Evolutionary conservation across 1,140 invertebrate species (phyloP).

Genomic region (Sinonovacula constricta): DNA sequence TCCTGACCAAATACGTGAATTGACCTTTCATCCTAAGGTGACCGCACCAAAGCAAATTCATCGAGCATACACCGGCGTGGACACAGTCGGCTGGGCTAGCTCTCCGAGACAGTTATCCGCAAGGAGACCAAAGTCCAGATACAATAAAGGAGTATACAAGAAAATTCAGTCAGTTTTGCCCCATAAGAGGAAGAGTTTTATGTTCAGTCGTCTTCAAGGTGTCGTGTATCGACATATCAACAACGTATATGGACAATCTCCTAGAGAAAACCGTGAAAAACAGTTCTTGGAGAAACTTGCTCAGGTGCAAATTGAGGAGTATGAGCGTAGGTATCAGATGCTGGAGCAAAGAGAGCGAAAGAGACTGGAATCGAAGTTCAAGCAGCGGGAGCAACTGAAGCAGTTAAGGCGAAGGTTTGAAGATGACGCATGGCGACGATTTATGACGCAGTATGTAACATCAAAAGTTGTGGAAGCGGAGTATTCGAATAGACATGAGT

Average conservation of each 20-base stretch:
- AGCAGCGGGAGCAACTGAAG: conserved; percentile 61
- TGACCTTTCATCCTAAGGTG: conserved; percentile 47
- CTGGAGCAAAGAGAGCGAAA: conserved; percentile 44
- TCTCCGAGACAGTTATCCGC: not conserved
- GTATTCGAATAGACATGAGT: conserved; percentile 54
- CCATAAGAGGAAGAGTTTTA: conserved; percentile 26
- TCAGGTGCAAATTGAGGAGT: conserved; percentile 53
- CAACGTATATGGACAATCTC: conserved; percentile 55
- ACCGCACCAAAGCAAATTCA: conserved; percentile 34
- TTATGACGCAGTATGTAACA: conserved; percentile 69
- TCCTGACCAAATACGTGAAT: conserved; percentile 46
- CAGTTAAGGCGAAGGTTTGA: conserved; percentile 61
- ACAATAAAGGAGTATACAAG: conserved; percentile 29
- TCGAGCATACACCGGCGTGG: conserved; percentile 43
- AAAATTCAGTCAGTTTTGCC: conserved; percentile 12
- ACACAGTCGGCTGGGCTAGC: conserved; percentile 9
- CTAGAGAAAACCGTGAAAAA: conserved; percentile 54
- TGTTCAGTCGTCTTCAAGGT: conserved; percentile 51
- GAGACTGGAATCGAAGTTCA: conserved; percentile 53
- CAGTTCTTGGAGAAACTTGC: conserved; percentile 61
- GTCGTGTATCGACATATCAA: conserved; percentile 57
- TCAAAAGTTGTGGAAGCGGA: conserved; percentile 62
- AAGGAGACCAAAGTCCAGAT: conserved; percentile 7
- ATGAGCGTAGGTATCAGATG: conserved; percentile 52
- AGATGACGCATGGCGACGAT: conserved; percentile 59